These are phyloP conservation scores for Muntiacus reevesi DNA, from an alignment of 2,113 vertebrate genomes.

Conservation along the genomic window DNA sequence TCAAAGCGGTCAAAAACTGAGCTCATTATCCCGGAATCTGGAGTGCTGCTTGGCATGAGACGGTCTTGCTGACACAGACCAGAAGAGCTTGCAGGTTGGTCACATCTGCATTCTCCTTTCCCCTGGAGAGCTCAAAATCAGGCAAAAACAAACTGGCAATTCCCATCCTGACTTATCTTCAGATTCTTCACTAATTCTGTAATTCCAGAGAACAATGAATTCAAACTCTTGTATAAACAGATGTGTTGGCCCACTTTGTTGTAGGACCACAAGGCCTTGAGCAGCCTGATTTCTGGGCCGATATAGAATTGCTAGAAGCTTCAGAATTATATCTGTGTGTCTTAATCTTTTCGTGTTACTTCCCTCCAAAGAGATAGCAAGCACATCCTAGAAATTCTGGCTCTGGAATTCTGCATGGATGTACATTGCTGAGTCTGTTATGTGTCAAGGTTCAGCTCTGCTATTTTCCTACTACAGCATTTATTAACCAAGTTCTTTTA, in stretches of 20 bases:
- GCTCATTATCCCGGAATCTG: neutral
- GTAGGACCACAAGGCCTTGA: neutral
- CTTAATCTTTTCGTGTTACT: neutral
- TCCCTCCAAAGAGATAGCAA: neutral
- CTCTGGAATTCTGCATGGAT: neutral
- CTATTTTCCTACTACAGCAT: neutral
- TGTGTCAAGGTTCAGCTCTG: neutral
- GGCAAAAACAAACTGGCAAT: neutral
- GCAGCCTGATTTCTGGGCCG: neutral
- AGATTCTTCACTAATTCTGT: neutral
- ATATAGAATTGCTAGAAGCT: neutral
- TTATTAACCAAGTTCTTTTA: neutral
- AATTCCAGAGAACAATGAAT: neutral
- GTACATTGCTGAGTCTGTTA: too few species aligned
- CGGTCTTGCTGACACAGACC: neutral
- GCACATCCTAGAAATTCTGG: neutral
- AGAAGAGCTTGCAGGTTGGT: neutral
- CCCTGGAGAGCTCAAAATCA: neutral
- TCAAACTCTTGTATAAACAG: neutral
- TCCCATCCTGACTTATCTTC: neutral
- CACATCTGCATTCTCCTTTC: neutral
- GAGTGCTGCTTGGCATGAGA: accelerated
- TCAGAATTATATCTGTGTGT: neutral
- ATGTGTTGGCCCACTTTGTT: neutral
- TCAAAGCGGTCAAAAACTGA: neutral